These are phyloP conservation scores for Apaloderma vittatum DNA, from an alignment of 2,113 vertebrate genomes.

Conservation along the genomic window DNA sequence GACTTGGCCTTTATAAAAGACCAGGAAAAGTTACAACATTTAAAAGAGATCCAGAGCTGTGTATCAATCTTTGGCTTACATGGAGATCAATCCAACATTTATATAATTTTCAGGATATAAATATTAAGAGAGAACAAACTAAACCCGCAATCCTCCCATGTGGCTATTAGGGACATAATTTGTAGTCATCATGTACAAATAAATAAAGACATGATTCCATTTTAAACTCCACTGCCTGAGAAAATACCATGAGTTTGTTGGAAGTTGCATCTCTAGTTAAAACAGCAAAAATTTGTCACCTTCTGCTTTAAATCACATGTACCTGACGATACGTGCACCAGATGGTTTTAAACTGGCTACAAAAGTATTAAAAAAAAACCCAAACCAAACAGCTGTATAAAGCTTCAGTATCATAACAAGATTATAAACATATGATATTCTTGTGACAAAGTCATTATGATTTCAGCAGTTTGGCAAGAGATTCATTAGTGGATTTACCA, in stretches of 20 bases:
- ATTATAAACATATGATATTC: constrained; percentile 17
- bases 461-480: constrained; percentile 27
- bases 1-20: background rate
- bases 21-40: background rate
- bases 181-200: background rate
- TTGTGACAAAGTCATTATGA: background rate
- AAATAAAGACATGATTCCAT: background rate
- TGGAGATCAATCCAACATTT: background rate
- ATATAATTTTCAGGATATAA: background rate
- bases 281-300: background rate
- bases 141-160: background rate
- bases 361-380: background rate
- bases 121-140: background rate
- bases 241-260: background rate
- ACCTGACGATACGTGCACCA: background rate
- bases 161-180: background rate
- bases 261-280: background rate
- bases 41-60: background rate
- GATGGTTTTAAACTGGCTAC: constrained; percentile 5
- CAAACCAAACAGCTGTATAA: background rate
- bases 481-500: constrained; percentile 9
- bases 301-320: background rate
- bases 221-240: background rate
- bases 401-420: background rate
- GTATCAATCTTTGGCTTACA: background rate